These are phyloP conservation scores for Orycteropus afer DNA, from an alignment of 2,113 vertebrate genomes.

Conservation along the genomic window DNA sequence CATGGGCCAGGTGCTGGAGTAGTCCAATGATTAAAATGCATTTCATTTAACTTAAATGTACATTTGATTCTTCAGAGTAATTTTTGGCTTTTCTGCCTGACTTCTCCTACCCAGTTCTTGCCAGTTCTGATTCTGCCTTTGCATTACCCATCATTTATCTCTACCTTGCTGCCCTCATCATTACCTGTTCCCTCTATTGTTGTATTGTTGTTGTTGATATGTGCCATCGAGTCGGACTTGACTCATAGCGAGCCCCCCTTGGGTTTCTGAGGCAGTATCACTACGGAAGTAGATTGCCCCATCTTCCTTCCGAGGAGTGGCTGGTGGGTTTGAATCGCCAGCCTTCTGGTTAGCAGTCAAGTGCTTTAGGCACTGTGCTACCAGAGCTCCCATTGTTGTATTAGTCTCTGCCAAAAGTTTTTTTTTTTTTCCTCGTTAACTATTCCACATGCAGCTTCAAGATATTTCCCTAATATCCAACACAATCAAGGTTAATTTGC, in stretches of 20 bases:
- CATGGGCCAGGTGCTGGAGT: background rate
- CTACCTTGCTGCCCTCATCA: background rate
- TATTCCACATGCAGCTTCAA: background rate
- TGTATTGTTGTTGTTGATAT: too few species aligned
- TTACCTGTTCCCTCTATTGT: background rate
- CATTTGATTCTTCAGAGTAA: background rate
- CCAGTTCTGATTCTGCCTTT: conserved; percentile 4
- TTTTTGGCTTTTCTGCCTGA: background rate
- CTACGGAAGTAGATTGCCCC: too few species aligned
- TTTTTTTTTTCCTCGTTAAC: conserved; percentile 6
- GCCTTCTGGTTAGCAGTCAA: too few species aligned
- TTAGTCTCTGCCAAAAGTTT: background rate
- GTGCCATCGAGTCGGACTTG: too few species aligned
- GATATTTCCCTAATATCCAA: background rate
- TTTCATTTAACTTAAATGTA: conserved; percentile 31
- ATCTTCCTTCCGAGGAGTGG: too few species aligned
- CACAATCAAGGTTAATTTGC: conserved; percentile 24
- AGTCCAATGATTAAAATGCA: background rate
- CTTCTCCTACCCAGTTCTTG: background rate
- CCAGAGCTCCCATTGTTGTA: background rate
- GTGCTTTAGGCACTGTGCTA: too few species aligned
- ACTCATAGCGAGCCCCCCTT: too few species aligned
- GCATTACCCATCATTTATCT: background rate
- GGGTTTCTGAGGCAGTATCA: too few species aligned
- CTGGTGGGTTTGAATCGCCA: too few species aligned